Evolutionary conservation across 64 coral and sea anemone genomes (phyloP).

Genomic region (Platygyra sinensis): DNA sequence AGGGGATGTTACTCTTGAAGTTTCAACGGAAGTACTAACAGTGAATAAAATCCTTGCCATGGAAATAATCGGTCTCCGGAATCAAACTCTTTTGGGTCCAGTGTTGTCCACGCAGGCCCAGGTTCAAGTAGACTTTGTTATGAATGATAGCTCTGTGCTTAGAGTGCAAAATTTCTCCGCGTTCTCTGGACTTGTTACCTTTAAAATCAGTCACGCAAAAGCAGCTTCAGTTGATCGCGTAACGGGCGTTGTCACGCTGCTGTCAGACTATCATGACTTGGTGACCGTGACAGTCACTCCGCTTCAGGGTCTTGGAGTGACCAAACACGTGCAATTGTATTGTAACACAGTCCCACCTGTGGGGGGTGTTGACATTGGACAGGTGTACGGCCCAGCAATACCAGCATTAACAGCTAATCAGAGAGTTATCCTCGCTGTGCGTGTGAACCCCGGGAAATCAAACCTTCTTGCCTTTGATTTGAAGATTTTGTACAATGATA

Average conservation of each 20-base stretch:
- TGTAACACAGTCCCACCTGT: conserved; percentile 53
- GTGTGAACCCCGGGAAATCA: conserved; percentile 23
- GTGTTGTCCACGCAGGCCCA: conserved; percentile 4
- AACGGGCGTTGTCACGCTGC: conserved; percentile 47
- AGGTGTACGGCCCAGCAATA: conserved; percentile 51
- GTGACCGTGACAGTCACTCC: conserved; percentile 40
- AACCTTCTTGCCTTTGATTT: conserved; percentile 58
- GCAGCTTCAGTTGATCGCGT: conserved; percentile 11
- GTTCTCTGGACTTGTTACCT: conserved; percentile 39
- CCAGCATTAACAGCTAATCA: conserved; percentile 16
- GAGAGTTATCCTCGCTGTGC: conserved; percentile 13
- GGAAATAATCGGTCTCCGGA: conserved; percentile 1
- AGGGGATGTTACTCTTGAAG: neutral
- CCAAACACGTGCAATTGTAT: conserved; percentile 26
- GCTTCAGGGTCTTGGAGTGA: neutral
- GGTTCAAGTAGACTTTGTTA: conserved; percentile 40
- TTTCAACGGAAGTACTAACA: conserved; percentile 29
- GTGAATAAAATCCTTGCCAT: conserved; percentile 3
- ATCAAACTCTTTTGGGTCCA: conserved; percentile 49
- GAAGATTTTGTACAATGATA: conserved; percentile 35
- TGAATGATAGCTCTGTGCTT: conserved; percentile 55
- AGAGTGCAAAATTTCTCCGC: conserved; percentile 37
- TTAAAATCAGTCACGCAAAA: neutral
- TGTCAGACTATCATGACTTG: conserved; percentile 24
- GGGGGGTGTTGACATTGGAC: conserved; percentile 66